Base-by-base conservation (phyloP, 2,888 invertebrate genomes). In the Parapristionchus giblindavisi region DNA sequence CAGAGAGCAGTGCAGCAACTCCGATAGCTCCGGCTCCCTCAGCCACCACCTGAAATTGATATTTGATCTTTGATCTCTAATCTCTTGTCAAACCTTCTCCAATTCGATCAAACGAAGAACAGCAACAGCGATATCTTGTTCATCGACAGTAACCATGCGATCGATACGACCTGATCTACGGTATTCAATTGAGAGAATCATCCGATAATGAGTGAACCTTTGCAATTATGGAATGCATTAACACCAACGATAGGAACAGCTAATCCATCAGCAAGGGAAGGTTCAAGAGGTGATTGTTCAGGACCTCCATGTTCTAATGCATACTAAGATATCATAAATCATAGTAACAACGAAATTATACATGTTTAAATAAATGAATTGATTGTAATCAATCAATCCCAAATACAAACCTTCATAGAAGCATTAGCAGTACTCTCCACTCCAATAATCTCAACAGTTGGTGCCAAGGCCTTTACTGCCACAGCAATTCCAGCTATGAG, bases 391-490 rank as follows among this genome's bases (percentile, higher is more conserved):
- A 38, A 40, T 34, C 21, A 3, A 32, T 58, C 17, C 76, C 14
- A 24, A 48, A n/a, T 34, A 32, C 76, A 36, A 38, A 79, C 83
- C 70, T 79, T 90, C 90, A 95, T 95, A 88, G 94, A 94, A 1
- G 94, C 92, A 89, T 95, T 95, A 84, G 93, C 92, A 87, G 94
- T 94, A 0, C 95, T 93, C 89, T 96, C 96, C 0, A 94, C 94
- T 1, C 95, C 96, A 87, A 95, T 94, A 63, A 96, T 92, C 88
- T 93, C 92, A 0, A 94, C 92, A 75, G 92, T 90, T 0, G 95
- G 95, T 76, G 92, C 92, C 6, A 96, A 90, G 21, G 93, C 92
- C 89, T 96, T 96, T 75, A 95, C 91, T 1, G 95, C 95, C 0
- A 94, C 91, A 3, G 94, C 94, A 17, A 94, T 92, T 0, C 96